Evolutionary conservation across 2,113 vertebrate species (phyloP).

Genomic region (Solea solea): DNA sequence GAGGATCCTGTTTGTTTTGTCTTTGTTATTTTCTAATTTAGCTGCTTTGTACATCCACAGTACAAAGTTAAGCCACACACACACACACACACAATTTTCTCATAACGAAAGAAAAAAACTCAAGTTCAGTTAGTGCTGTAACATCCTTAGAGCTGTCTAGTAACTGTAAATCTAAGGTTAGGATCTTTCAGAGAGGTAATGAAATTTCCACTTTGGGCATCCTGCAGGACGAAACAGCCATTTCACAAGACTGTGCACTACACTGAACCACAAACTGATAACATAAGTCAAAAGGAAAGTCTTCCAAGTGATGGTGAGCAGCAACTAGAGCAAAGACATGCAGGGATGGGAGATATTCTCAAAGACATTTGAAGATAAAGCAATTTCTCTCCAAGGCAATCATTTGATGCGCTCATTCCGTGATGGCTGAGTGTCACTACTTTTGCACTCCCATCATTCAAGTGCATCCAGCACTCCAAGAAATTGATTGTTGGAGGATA

Average conservation of each 20-base stretch:
- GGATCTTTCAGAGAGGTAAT: constrained; percentile 69
- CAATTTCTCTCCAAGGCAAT: constrained; percentile 73
- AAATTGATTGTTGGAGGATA: constrained; percentile 72
- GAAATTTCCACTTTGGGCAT: constrained; percentile 66
- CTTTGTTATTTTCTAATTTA: constrained; percentile 29
- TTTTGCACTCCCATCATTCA: constrained; percentile 71
- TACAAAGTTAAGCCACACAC: constrained; percentile 43
- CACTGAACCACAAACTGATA: constrained; percentile 71
- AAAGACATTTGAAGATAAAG: constrained; percentile 72
- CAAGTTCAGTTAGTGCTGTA: constrained; percentile 28
- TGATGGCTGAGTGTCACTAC: constrained; percentile 72
- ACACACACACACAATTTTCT: constrained; percentile 32
- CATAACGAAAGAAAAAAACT: constrained; percentile 19
- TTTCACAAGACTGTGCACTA: constrained; percentile 67
- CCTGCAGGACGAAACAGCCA: constrained; percentile 62
- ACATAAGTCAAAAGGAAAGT: constrained; percentile 70
- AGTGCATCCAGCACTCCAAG: constrained; percentile 69
- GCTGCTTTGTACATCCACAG: constrained; percentile 15
- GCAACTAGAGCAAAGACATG: constrained; percentile 51
- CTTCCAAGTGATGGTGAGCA: constrained; percentile 56
- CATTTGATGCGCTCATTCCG: constrained; percentile 70
- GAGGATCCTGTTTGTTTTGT: constrained; percentile 22
- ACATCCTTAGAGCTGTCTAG: constrained; percentile 39
- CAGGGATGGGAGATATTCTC: constrained; percentile 68
- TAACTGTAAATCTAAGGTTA: constrained; percentile 57